phyloP scores from a whole-genome alignment of 2,113 vertebrate species.

The Geococcyx californianus region DNA sequence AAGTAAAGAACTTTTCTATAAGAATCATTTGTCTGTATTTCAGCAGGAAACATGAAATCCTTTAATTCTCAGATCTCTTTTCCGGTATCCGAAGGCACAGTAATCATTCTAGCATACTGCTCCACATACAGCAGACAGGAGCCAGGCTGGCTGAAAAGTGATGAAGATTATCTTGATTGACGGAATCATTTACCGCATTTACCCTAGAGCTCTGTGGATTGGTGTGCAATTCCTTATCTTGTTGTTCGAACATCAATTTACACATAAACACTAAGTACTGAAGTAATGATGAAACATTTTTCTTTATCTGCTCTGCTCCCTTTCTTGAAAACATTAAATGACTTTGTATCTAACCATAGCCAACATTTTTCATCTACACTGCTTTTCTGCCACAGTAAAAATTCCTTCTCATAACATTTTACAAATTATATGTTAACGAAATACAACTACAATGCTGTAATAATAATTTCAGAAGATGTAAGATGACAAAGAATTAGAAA shows the following conservation, averaged over 20 bases:
- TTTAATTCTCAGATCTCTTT: not conserved
- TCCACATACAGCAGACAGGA: not conserved
- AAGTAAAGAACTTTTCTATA: not conserved
- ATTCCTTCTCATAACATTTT: not conserved
- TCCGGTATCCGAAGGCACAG: not conserved
- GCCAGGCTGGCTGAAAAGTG: not conserved
- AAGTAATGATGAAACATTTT: not conserved
- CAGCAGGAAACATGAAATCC: not conserved
- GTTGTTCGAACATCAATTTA: not conserved
- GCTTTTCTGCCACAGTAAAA: not conserved
- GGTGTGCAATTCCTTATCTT: not conserved
- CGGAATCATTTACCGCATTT: fast-evolving
- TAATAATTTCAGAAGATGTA: not conserved
- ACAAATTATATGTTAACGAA: not conserved
- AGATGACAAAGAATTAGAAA: not conserved
- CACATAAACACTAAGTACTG: not conserved
- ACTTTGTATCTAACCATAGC: not conserved
- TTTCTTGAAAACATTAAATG: not conserved
- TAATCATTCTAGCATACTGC: not conserved
- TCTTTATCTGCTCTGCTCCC: not conserved
- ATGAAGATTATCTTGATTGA: not conserved
- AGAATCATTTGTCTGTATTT: not conserved
- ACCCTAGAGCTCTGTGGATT: not conserved
- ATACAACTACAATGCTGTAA: not conserved
- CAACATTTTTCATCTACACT: not conserved